A percentile compares a stretch with the other conserved stretches of the same genome.
phyloP scores from a whole-genome alignment of 2,797 vertebrate species.

The Petrocephalus sullivani region DNA sequence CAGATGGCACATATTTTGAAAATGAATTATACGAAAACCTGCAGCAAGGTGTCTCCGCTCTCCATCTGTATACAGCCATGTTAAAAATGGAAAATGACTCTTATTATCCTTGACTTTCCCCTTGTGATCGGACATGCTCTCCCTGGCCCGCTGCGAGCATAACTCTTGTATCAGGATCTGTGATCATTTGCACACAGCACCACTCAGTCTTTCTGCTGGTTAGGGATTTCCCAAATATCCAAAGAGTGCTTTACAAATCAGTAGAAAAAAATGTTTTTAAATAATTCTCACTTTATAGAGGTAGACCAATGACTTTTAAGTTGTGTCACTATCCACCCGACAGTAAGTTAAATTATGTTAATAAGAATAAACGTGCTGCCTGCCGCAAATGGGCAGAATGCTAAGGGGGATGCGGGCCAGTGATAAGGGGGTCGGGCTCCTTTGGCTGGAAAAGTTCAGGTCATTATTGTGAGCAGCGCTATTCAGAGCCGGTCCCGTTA shows the following conservation, averaged over 20 bases:
- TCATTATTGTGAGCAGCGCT: conserved; percentile 65
- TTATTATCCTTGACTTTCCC: background rate
- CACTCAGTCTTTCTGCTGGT: background rate
- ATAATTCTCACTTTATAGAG: background rate
- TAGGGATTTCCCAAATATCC: background rate
- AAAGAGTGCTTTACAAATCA: background rate
- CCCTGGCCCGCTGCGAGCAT: background rate
- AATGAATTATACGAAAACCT: background rate
- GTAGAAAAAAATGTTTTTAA: background rate
- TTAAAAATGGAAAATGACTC: background rate
- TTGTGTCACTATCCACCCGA: background rate
- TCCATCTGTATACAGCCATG: background rate
- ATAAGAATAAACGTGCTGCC: background rate
- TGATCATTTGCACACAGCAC: background rate
- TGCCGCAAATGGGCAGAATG: background rate
- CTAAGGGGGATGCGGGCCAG: conserved; percentile 47
- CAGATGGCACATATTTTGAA: background rate
- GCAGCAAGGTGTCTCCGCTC: background rate
- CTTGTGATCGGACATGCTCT: background rate
- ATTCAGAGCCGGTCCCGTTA: conserved; percentile 61
- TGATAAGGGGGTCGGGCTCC: conserved; percentile 43
- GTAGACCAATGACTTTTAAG: background rate
- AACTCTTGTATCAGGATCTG: background rate
- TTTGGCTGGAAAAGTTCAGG: conserved; percentile 58
- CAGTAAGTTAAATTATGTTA: background rate